Base-by-base conservation (phyloP, 2,797 vertebrate genomes). In the Rhinatrema bivittatum region DNA sequence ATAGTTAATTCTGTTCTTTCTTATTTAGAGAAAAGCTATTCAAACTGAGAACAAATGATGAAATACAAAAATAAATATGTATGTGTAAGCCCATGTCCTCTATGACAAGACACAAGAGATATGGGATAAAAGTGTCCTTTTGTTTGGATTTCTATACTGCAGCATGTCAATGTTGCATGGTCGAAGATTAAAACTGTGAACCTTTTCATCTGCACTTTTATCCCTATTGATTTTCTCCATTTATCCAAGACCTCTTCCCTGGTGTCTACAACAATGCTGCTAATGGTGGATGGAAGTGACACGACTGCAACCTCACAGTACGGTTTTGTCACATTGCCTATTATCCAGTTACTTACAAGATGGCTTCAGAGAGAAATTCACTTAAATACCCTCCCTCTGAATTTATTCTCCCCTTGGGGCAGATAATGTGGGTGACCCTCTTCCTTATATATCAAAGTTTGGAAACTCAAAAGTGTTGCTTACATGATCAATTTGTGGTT, bases 211-310 rank as follows among this genome's bases (percentile, higher is more conserved):
- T 29, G 2, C 1, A 0, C 5, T 23, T 42, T 39, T 38, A 59
- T 36, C 25, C 12, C 16, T 43, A 53, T 21, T 56, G 33, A 58
- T 60, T 59, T 42, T 29, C 46, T 54, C 24, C 39, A 24, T 39
- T 47, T 52, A 26, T 43, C 50, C 20, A 53, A 49, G 40, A 53
- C 1, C 9, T 53, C 50, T 52, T 39, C 26, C 46, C 24, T 39
- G 30, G 39, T 47, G 32, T 25, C 44, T 54, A 22, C 6, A 38
- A 45, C 45, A 32, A 9, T 22, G 42, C 0, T 35, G 28, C 7
- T 57, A 49, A 51, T 10, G 7, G 20, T 30, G 24, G 45, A 36
- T 6, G 42, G 16, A 52, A 63, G 37, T 36, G 16, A 45, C 38
- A 37, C 12, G 2, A 20, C 29, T 29, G 9, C 13, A 31, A 29